These are phyloP conservation scores for Plumapathes pennacea DNA, from an alignment of 92 coral and sea anemone genomes.

Conservation along the genomic window DNA sequence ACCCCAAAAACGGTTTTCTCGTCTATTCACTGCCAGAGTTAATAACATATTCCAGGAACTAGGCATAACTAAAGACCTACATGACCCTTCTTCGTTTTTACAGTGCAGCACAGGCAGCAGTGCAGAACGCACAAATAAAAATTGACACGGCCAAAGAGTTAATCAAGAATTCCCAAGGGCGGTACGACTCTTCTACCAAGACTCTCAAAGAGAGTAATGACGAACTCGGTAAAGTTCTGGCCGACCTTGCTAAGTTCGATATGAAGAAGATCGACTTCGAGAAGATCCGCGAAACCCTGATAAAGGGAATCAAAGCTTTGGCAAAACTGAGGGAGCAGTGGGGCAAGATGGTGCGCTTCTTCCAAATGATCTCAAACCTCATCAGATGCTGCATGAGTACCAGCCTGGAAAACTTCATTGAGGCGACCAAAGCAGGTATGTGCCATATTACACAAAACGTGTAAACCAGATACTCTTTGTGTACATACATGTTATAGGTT, in stretches of 20 bases:
- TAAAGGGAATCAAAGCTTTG: conserved; percentile 44
- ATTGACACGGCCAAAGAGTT: conserved; percentile 31
- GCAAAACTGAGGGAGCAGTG: conserved; percentile 47
- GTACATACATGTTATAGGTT: no score
- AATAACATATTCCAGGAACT: no score
- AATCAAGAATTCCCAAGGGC: conserved; percentile 8
- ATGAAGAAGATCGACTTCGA: conserved; percentile 26
- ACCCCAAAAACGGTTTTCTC: no score
- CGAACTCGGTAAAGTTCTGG: conserved; percentile 19
- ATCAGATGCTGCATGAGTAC: conserved; percentile 40
- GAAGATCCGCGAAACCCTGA: conserved; percentile 17
- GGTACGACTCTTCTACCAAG: conserved; percentile 34
- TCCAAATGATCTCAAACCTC: conserved; percentile 48
- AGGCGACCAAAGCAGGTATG: no score
- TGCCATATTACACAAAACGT: no score
- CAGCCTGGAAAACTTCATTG: conserved; percentile 16
- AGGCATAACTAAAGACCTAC: no score
- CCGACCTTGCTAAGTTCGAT: conserved; percentile 18
- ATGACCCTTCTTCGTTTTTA: no score
- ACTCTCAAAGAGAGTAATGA: conserved; percentile 4
- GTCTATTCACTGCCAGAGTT: no score
- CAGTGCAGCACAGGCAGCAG: conserved; percentile 17
- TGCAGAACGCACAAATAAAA: conserved; percentile 16
- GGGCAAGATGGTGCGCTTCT: conserved; percentile 48
- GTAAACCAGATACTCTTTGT: no score